phyloP scores from a whole-genome alignment of 2,113 vertebrate genomes.

The Phocoena phocoena region DNA sequence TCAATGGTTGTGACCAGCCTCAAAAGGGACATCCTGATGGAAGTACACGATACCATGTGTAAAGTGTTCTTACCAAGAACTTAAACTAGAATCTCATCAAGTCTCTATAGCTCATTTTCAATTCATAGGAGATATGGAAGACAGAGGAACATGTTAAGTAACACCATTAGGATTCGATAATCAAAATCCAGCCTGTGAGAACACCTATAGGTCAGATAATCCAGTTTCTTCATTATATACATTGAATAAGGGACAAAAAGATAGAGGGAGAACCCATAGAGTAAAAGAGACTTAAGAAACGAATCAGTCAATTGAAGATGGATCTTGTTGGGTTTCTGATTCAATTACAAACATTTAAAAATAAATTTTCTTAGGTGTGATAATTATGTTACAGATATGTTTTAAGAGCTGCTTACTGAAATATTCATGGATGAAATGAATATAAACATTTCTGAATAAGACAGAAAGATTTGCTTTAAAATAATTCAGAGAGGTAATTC shows the following conservation, averaged over 20 bases:
- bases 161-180: neutral
- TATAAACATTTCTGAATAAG: neutral
- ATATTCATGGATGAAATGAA: neutral
- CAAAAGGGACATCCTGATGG: neutral
- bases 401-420: neutral
- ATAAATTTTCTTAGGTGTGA: neutral
- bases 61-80: neutral
- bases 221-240: neutral
- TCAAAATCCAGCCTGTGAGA: neutral
- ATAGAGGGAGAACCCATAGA: neutral
- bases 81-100: neutral
- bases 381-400: neutral
- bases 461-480: neutral
- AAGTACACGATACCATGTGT: neutral
- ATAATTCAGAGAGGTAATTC: neutral
- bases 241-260: neutral
- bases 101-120: neutral
- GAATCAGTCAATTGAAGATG: neutral
- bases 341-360: neutral
- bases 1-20: neutral
- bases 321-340: neutral
- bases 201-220: neutral
- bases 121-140: neutral
- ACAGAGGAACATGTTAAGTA: neutral
- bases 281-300: neutral